Percentiles rank a stretch among this genome's conserved stretches.
These are phyloP conservation scores for Drosophila recens DNA, from an alignment of 2,888 invertebrate species.

Conservation along the genomic window DNA sequence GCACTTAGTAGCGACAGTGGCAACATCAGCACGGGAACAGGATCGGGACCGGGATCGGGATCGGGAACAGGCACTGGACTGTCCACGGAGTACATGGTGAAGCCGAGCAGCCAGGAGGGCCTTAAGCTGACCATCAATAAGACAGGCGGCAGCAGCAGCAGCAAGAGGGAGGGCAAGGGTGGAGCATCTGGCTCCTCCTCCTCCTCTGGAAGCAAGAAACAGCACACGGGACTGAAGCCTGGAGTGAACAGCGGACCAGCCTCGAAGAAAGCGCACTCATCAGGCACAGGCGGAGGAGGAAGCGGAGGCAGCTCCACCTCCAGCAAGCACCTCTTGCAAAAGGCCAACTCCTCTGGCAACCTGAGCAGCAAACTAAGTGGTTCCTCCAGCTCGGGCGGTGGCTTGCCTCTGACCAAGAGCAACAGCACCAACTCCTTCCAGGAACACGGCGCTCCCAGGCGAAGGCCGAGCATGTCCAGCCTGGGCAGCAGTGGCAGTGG, in stretches of 20 bases:
- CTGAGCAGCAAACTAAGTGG: slow-evolving; percentile 79
- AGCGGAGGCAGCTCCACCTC: slow-evolving; percentile 86
- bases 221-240: slow-evolving; percentile 93
- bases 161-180: slow-evolving; percentile 31
- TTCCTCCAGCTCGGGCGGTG: slow-evolving; percentile 48
- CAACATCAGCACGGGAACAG: slow-evolving; percentile 91
- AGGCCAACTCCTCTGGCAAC: slow-evolving; percentile 84
- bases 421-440: slow-evolving; percentile 84
- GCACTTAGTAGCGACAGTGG: slow-evolving; percentile 60
- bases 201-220: slow-evolving; percentile 84
- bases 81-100: slow-evolving; percentile 94
- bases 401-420: slow-evolving; percentile 78
- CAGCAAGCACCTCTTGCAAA: slow-evolving; percentile 83
- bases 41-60: slow-evolving; percentile 46
- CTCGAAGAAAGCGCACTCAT: slow-evolving; percentile 87
- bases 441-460: slow-evolving; percentile 59
- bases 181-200: slow-evolving; percentile 32
- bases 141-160: slow-evolving; percentile 87
- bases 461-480: slow-evolving; percentile 67
- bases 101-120: slow-evolving; percentile 93
- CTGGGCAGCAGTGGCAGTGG: slow-evolving; percentile 12
- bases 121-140: slow-evolving; percentile 86
- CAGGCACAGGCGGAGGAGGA: slow-evolving; percentile 5
- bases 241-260: slow-evolving; percentile 95
- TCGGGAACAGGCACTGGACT: slow-evolving; percentile 42